Percentiles rank a stretch among this genome's conserved stretches.
phyloP scores from a whole-genome alignment of 2,113 vertebrate genomes.

The Xiphophorus hellerii region DNA sequence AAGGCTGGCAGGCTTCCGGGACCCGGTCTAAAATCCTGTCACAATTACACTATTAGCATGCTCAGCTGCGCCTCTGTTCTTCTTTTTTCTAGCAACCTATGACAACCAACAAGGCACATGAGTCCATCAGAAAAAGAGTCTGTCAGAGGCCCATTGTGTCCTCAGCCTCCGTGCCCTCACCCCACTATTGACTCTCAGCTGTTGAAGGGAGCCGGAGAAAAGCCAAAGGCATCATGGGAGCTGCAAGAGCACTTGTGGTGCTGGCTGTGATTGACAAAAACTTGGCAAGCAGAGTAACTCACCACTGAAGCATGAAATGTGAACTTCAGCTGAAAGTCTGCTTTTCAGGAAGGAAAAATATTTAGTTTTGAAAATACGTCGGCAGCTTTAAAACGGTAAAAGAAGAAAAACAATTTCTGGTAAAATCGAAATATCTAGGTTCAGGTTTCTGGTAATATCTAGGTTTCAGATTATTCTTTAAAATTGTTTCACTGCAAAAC shows the following conservation, averaged over 20 bases:
- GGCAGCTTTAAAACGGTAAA: background rate
- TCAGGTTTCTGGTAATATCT: background rate
- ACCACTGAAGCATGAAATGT: background rate
- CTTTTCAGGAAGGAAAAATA: background rate
- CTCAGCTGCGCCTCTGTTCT: slow-evolving; percentile 73
- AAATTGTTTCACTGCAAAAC: background rate
- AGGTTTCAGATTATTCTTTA: background rate
- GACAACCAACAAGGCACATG: slow-evolving; percentile 73
- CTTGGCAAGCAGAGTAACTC: slow-evolving; percentile 37
- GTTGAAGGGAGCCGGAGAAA: slow-evolving; percentile 52
- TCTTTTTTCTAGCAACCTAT: slow-evolving; percentile 74
- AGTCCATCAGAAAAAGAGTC: slow-evolving; percentile 69
- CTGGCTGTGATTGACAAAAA: slow-evolving; percentile 52
- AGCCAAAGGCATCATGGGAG: slow-evolving; percentile 67
- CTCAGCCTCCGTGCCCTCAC: slow-evolving; percentile 43
- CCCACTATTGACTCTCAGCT: slow-evolving; percentile 57
- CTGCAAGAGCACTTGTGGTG: slow-evolving; percentile 51
- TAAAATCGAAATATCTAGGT: background rate
- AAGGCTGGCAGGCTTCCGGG: slow-evolving; percentile 53
- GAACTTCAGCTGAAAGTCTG: background rate
- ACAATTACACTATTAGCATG: slow-evolving; percentile 80
- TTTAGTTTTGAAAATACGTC: background rate
- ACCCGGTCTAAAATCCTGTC: slow-evolving; percentile 60
- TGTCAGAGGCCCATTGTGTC: slow-evolving; percentile 73
- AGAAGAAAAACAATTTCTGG: background rate